phyloP scores from a whole-genome alignment of 2,797 vertebrate species.

The Lepilemur septentrionalis region DNA sequence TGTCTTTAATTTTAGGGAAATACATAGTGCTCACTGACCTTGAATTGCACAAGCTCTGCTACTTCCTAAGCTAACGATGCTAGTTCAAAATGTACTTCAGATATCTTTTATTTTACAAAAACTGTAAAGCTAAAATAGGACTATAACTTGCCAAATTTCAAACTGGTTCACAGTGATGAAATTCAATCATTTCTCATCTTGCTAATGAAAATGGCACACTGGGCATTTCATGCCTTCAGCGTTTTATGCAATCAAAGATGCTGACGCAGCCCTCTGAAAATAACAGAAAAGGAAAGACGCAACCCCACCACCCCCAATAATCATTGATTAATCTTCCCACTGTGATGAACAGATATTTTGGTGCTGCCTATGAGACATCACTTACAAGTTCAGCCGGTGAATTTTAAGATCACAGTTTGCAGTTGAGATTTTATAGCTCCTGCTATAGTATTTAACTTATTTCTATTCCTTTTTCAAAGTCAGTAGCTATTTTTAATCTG shows the following conservation, averaged over 20 bases:
- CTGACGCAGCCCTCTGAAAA: neutral
- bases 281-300: neutral
- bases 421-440: neutral
- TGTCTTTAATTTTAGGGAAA: neutral
- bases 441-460: neutral
- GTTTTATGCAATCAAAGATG: neutral
- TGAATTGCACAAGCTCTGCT: neutral
- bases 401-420: neutral
- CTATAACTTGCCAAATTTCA: constrained; percentile 27
- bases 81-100: neutral
- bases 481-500: constrained; percentile 26
- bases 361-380: neutral
- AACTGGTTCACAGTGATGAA: neutral
- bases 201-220: constrained; percentile 30
- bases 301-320: neutral
- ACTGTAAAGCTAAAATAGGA: neutral
- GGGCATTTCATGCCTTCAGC: neutral
- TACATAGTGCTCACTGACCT: constrained; percentile 13
- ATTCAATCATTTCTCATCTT: neutral
- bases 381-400: neutral
- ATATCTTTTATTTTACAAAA: constrained; percentile 5
- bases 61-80: neutral
- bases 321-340: neutral
- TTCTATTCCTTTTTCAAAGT: constrained; percentile 28
- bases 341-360: neutral